A percentile compares a stretch with the other conserved stretches of the same genome.
Evolutionary conservation across 2,113 vertebrate species (phyloP).

Genomic region (Brachirus orientalis): DNA sequence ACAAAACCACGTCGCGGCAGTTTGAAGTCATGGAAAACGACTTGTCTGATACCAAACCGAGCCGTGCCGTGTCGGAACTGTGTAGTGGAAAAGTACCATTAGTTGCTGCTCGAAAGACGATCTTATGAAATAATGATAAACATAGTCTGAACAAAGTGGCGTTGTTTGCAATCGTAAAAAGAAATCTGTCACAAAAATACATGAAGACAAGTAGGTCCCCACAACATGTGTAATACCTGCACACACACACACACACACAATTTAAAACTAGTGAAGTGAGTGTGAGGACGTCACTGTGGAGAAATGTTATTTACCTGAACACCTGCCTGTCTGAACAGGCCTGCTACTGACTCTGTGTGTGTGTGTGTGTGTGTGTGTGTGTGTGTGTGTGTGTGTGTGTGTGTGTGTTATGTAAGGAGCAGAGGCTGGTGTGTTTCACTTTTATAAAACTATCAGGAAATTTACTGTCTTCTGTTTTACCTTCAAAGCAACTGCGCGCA

Average conservation of each 20-base stretch:
- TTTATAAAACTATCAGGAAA: slow-evolving; percentile 19
- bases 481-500: not conserved
- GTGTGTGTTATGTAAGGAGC: slow-evolving; percentile 23
- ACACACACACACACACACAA: slow-evolving; percentile 6
- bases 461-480: slow-evolving; percentile 7
- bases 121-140: no score
- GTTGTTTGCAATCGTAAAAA: no score
- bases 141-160: no score
- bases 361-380: slow-evolving; percentile 4
- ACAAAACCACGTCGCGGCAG: no score
- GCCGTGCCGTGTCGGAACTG: no score
- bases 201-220: no score
- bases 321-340: slow-evolving; percentile 33
- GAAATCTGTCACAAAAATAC: no score
- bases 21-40: no score
- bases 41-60: no score
- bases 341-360: not conserved
- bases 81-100: no score
- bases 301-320: slow-evolving; percentile 35
- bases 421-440: not conserved
- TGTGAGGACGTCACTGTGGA: not conserved
- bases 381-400: not conserved
- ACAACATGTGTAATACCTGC: no score
- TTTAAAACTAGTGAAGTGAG: not conserved
- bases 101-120: no score